Conservation (phyloP, 2,888 invertebrate species). For the Diarsia dahlii region DNA sequence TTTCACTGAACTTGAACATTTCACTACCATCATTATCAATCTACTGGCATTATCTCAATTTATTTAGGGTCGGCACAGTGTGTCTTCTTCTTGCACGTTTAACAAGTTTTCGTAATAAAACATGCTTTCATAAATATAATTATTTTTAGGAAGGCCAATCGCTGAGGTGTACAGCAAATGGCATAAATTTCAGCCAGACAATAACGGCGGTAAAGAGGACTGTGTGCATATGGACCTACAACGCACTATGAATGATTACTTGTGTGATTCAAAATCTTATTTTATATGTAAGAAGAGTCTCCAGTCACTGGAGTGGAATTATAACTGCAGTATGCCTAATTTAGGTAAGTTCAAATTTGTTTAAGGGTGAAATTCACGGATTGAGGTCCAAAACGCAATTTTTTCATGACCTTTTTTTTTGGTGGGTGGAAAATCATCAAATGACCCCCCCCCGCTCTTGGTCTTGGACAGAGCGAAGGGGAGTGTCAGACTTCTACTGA, state of each 20-base stretch:
- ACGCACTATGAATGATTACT: constrained; percentile 74
- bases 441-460: too few relatives aligned
- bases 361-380: too few relatives aligned
- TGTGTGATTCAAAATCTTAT: constrained; percentile 70
- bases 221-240: constrained; percentile 70
- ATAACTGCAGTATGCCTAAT: constrained; percentile 76
- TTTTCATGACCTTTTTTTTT: too few relatives aligned
- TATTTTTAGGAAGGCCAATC: constrained; percentile 8
- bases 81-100: neutral
- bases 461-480: too few relatives aligned
- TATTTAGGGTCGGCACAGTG: neutral
- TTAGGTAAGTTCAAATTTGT: constrained; percentile 65
- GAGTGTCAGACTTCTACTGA: too few relatives aligned
- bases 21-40: neutral
- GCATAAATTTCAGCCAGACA: constrained; percentile 50
- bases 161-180: constrained; percentile 12
- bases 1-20: neutral
- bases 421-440: too few relatives aligned
- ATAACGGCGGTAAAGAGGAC: constrained; percentile 67
- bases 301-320: constrained; percentile 76
- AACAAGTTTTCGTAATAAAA: too few relatives aligned
- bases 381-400: too few relatives aligned
- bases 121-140: neutral
- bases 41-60: neutral
- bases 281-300: constrained; percentile 81